Percentiles rank a stretch among this genome's conserved stretches.
These are phyloP conservation scores for Danio tinwini DNA, from an alignment of 2,797 vertebrate species.

Conservation along the genomic window DNA sequence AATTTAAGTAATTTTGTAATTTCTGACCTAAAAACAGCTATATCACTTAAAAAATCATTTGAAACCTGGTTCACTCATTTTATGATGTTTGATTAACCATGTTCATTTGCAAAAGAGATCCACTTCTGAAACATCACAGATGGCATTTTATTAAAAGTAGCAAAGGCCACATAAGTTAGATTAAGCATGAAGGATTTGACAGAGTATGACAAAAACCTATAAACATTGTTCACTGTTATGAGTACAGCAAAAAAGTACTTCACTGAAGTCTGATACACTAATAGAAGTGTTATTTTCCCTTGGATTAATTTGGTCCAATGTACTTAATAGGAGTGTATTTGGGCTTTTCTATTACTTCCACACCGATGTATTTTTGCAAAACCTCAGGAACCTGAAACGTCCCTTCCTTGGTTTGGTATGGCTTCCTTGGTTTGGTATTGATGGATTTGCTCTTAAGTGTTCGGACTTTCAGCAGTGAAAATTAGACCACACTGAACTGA, in stretches of 20 bases:
- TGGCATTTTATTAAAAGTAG: slow-evolving; percentile 8
- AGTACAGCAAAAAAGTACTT: slow-evolving; percentile 10
- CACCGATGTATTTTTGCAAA: slow-evolving; percentile 84
- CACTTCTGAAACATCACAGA: background rate
- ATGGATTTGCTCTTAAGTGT: background rate
- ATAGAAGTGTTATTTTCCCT: slow-evolving; percentile 35
- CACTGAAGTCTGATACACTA: background rate
- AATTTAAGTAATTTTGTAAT: no score
- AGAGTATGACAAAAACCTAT: background rate
- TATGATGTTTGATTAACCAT: no score
- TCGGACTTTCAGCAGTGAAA: no score
- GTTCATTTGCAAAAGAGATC: no score
- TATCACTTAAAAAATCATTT: no score
- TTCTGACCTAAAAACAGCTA: no score
- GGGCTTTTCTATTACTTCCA: slow-evolving; percentile 81
- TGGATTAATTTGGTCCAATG: slow-evolving; percentile 74
- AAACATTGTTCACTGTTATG: background rate
- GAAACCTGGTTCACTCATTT: no score
- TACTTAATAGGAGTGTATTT: slow-evolving; percentile 80
- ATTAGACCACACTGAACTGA: no score
- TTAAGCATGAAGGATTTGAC: background rate
- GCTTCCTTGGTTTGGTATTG: no score
- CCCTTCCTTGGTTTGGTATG: slow-evolving; percentile 80
- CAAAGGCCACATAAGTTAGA: background rate
- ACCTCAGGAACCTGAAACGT: slow-evolving; percentile 78